Evolutionary conservation across 1,140 invertebrate species (phyloP), one percentile per base, ranked within the genome.

Genomic region (Hestina assimilis): DNA sequence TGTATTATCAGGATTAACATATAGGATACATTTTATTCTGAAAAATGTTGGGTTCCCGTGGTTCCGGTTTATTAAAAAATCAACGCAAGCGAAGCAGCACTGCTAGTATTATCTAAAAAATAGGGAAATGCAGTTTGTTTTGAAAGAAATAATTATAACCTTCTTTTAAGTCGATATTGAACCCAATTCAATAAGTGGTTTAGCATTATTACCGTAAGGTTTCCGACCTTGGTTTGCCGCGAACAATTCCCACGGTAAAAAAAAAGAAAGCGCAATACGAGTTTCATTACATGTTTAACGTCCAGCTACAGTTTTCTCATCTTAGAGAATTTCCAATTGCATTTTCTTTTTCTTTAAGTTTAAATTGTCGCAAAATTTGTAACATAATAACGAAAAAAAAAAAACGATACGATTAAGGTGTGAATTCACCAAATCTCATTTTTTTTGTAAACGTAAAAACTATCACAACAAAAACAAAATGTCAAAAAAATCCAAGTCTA

Each of bases 231-330:
- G 55, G n/a, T 43, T 20, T 9, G 40, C 43, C n/a, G 46, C 24
- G n/a, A 40, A 28, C 40, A 43, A 20, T 51, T 58, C 55, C 40
- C 55, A 58, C 47, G 55, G 47, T 51, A 42, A 56, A 56, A 42
- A 56, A 56, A 35, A 56, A 47, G 53, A 56, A 56, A 47, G 53
- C 29, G 35, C 29, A n/a, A 21, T 53, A 33, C n/a, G 40, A 9
- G 17, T 43, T 45, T 23, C 45, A 15, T 21, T 47, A 19, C 29
- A 21, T 8, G 33, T 38, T 38, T 38, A 20, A 28, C n/a, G 19
- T 5, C 12, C 23, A 6, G 11, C 20, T 28, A 15, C 14, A 45
- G 52, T 45, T 54, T 45, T 54, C 41, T 54, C 20, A 15, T 54
- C n/a, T 14, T 45, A 14, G 28, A 19, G 3, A 24, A 41, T 28